Evolutionary conservation across 2,113 vertebrate genomes (phyloP).

Genomic region (Malurus elegans): DNA sequence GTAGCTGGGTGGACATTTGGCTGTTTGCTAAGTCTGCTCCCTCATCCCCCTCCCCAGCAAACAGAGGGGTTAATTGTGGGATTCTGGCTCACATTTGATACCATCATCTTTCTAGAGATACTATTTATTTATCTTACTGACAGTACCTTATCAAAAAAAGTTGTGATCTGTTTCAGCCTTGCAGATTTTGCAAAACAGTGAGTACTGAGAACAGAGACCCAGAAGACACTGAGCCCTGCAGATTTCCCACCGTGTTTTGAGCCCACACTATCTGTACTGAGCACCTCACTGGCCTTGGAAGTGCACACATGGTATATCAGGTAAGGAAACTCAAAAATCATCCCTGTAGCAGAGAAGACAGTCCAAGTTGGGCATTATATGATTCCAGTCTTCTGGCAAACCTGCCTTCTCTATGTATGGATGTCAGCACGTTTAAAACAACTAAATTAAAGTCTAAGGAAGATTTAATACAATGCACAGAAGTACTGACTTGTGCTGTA

Average conservation of each 20-base stretch:
- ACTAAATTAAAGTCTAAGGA: not conserved
- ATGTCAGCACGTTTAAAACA: not conserved
- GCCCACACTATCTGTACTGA: fast-evolving
- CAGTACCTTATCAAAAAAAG: not conserved
- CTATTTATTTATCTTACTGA: not conserved
- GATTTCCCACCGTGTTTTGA: not conserved
- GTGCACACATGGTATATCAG: not conserved
- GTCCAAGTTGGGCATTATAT: not conserved
- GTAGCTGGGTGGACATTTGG: not conserved
- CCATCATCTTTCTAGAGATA: not conserved
- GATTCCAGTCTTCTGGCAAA: not conserved
- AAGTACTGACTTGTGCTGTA: not conserved
- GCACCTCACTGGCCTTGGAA: not conserved
- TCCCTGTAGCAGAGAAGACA: not conserved
- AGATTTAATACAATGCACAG: not conserved
- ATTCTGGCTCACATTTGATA: not conserved
- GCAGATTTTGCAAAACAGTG: not conserved
- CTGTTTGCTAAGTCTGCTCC: not conserved
- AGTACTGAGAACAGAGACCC: not conserved
- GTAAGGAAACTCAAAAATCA: not conserved
- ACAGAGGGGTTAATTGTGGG: not conserved
- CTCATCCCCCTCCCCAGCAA: fast-evolving
- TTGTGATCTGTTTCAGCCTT: not conserved
- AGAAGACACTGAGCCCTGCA: not conserved
- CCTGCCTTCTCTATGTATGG: not conserved